Percentiles rank a stretch among this genome's conserved stretches.
Evolutionary conservation across 2,888 invertebrate species (phyloP).

Genomic region (Drosophila mulleri): DNA sequence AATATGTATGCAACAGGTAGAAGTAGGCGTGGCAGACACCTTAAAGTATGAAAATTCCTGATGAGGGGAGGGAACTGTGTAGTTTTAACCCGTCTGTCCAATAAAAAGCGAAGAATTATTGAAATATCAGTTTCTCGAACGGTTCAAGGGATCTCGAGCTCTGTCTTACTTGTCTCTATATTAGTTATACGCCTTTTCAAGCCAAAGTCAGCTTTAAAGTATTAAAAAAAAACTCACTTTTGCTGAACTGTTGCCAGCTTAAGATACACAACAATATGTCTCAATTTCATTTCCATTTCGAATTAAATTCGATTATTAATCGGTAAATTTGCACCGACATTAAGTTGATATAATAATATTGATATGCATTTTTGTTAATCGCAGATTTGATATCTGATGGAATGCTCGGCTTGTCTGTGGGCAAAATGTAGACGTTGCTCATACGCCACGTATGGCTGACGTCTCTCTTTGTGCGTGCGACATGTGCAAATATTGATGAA

Average conservation of each 20-base stretch:
- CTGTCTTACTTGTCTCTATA: too few relatives aligned
- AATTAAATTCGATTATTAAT: conserved; percentile 38
- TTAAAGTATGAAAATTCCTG: too few relatives aligned
- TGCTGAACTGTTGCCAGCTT: not conserved
- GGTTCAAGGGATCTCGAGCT: too few relatives aligned
- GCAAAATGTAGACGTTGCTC: conserved; percentile 15
- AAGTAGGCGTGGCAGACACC: too few relatives aligned
- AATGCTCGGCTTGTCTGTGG: conserved; percentile 9
- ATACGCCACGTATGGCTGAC: conserved; percentile 31
- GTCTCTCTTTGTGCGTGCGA: conserved; percentile 64
- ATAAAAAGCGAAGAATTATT: too few relatives aligned
- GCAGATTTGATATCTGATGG: conserved; percentile 24
- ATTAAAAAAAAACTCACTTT: not conserved
- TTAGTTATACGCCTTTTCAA: too few relatives aligned
- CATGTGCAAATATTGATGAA: conserved; percentile 75
- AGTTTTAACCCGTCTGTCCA: too few relatives aligned
- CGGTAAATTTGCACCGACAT: conserved; percentile 46
- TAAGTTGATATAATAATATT: conserved; percentile 34
- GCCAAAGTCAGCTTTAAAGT: too few relatives aligned
- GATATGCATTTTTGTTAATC: conserved; percentile 22
- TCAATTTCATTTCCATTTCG: not conserved
- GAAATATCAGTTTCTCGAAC: too few relatives aligned
- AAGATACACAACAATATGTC: not conserved
- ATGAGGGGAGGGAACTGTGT: too few relatives aligned
- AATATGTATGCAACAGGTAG: too few relatives aligned